Evolutionary conservation across 2,888 invertebrate genomes (phyloP), one percentile per base, ranked within the genome.

Genomic region (Aphidoletes aphidimyza): DNA sequence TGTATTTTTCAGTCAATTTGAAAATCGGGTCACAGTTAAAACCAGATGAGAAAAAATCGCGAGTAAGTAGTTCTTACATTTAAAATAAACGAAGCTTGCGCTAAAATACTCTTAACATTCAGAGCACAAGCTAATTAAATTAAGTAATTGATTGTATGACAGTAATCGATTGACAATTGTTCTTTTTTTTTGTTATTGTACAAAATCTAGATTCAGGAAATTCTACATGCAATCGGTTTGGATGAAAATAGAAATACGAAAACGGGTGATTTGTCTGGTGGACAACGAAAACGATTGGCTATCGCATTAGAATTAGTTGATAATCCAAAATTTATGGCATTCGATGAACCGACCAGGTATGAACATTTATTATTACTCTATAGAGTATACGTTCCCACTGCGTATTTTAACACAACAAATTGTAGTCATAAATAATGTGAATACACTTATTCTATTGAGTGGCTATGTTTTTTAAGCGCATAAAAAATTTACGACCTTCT

Each of bases 321-420:
- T 89, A 97, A 98, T 90, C 98, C 98, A 0, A 95, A 96, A 0
- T 93, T 98, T 84, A 94, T 98, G 93, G 96, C 98, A 89, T 93
- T 98, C 86, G 98, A 98, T 89, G 98, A 98, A 91, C 98, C 98
- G 36, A 98, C 97, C 45, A 97, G 96, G 97, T 97, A 19, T 69
- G 37, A n/a, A 34, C 30, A 34, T 30, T 69, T n/a, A n/a, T n/a
- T n/a, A n/a, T n/a, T n/a, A n/a, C n/a, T n/a, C n/a, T n/a, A n/a
- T n/a, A n/a, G n/a, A n/a, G n/a, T n/a, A n/a, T n/a, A n/a, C n/a
- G n/a, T n/a, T n/a, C n/a, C n/a, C n/a, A n/a, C n/a, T n/a, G n/a
- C n/a, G n/a, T n/a, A n/a, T n/a, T n/a, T n/a, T n/a, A n/a, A n/a
- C n/a, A n/a, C n/a, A n/a, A n/a, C n/a, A n/a, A n/a, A n/a, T n/a